Base-by-base conservation (phyloP, 1,140 invertebrate species). In the Macrobrachium rosenbergii region DNA sequence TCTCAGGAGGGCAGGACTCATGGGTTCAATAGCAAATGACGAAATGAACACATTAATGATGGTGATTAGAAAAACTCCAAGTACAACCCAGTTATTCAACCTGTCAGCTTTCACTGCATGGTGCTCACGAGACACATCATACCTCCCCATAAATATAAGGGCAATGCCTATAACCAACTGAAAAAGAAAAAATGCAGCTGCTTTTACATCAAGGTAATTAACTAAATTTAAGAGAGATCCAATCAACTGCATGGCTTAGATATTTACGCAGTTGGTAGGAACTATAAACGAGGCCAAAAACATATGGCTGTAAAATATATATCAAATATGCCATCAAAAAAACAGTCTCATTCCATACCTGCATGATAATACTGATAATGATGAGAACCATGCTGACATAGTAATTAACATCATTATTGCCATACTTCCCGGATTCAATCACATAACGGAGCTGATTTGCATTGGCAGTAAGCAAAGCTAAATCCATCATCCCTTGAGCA, bases 381-480 rank as follows among this genome's bases (percentile, higher is more conserved):
- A 98, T 97, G 67, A 98, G 93, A 45, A 94, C 94, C 10, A 98
- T 91, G 93, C 97, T 95, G 43, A 97, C 92, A 81, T 94, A 95
- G 91, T 97, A 97, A 91, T 97, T 97, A 91, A 96, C 94, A 91
- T 96, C 96, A 90, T 63, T 78, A 21, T 23, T 73, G 95, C 95
- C 84, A 28, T 23, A 75, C 28, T 95, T 94, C 23, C 96, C 96
- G 10, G 96, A 95, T 90, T 96, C 95, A 0, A 98, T 93, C 14
- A 97, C 95, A 90, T 97, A 97, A 91, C 97, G 97, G 7, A 98
- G 92, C 90, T 98, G 96, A 0, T 96, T 96, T 21, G 96, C 96
- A 91, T 97, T 93, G 43, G 93, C 93, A 14, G 92, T 93, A 3
- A 93, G 89, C 7, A 93, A 87, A 12, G 92, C 92, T 67, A 93